Base-by-base conservation (phyloP, 2,797 vertebrate genomes). In the Distichodus sexfasciatus region DNA sequence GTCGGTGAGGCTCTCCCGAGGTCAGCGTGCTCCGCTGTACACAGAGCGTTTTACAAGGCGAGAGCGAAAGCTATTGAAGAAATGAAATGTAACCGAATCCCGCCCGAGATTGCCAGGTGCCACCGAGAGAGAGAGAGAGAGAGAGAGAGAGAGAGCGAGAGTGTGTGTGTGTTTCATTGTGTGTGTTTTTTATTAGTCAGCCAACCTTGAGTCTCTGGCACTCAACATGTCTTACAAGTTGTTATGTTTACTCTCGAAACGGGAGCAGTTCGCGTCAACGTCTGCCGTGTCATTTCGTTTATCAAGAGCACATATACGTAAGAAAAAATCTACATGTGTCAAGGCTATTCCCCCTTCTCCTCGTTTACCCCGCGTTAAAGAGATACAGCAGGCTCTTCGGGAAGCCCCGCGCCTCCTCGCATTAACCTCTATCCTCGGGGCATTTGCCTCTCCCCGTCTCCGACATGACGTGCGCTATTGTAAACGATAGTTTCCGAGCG, bases 1-100 rank as follows among this genome's bases (percentile, higher is more conserved):
- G 88, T 91, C 87, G 81, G 66, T 71, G 71, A 80, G 87, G 87
- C 88, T 83, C 86, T 84, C 78, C 83, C 46, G 84, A 87, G 90
- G 90, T 92, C 90, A 92, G 82, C 28, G 78, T 83, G 82, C 75
- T 79, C 83, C 83, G 81, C 83, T 86, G 87, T 84, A 87, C 85
- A 85, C 83, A 86, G 80, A 75, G 75, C 80, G 85, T 88, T 90
- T 89, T 88, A 90, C 87, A 85, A 81, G 84, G 82, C 79, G 79
- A 69, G 82, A 85, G 83, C 77, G 60, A 67, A 81, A 84, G 81
- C 83, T 79, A 77, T 61, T 74, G 76, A 78, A 84, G 71, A 84
- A 89, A 87, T 83, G 74, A 87, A 86, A 85, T 81, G 83, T 87
- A 87, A 87, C 76, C 66, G 76, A 83, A 84, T 83, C 84, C 80